These are phyloP conservation scores for Chouioia cunea DNA, from an alignment of 2,888 invertebrate species.

Conservation along the genomic window DNA sequence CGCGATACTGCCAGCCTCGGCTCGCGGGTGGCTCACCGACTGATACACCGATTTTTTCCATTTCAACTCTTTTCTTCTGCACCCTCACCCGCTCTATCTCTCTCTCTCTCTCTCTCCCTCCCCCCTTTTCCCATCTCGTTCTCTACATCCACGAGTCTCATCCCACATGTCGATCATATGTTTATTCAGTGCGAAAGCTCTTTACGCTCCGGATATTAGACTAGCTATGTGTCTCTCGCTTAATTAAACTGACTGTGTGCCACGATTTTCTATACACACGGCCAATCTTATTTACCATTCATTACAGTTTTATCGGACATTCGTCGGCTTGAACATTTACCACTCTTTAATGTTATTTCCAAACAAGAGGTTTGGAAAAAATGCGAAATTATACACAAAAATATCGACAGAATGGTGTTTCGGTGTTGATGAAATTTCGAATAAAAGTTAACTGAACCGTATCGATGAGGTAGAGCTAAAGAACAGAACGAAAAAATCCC, in stretches of 20 bases:
- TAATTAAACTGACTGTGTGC: slow-evolving; percentile 27
- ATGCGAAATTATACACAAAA: too few relatives aligned
- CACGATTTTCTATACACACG: slow-evolving; percentile 20
- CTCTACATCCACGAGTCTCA: too few relatives aligned
- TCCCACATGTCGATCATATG: slow-evolving; percentile 5
- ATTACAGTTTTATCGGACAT: too few relatives aligned
- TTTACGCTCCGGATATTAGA: slow-evolving; percentile 31
- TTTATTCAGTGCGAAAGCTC: slow-evolving; percentile 30
- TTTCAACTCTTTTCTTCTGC: slow-evolving; percentile 1
- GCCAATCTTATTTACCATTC: slow-evolving; percentile 19
- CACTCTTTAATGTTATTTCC: too few relatives aligned
- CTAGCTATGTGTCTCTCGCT: slow-evolving; percentile 21
- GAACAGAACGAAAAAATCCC: slow-evolving; percentile 17
- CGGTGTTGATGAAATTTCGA: background rate
- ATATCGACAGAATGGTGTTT: too few relatives aligned
- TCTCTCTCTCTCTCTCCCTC: too few relatives aligned
- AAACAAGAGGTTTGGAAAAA: too few relatives aligned
- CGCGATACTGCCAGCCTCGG: background rate
- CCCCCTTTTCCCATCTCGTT: too few relatives aligned
- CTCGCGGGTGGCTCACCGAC: background rate
- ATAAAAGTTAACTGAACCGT: slow-evolving; percentile 11
- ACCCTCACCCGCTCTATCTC: too few relatives aligned
- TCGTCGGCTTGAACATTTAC: too few relatives aligned
- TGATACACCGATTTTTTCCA: background rate
- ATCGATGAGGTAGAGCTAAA: background rate